These are phyloP conservation scores for Tadarida brasiliensis DNA, from an alignment of 2,797 vertebrate species.

Conservation along the genomic window DNA sequence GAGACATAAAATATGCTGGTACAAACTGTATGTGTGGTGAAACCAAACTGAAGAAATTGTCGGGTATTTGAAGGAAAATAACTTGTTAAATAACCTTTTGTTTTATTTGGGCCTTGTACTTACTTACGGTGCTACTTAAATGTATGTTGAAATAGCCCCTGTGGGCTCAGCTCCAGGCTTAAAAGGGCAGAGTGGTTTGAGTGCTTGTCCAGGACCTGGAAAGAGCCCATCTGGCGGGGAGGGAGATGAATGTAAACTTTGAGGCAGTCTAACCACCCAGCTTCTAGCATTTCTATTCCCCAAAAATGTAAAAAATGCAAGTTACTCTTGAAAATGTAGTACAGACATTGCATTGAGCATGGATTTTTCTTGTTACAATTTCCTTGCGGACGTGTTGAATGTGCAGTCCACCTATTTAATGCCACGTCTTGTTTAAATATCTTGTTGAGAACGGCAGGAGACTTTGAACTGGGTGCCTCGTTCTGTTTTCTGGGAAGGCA, in stretches of 20 bases:
- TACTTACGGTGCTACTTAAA: constrained; percentile 50
- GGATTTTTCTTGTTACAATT: not conserved
- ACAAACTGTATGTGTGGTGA: not conserved
- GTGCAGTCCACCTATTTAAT: not conserved
- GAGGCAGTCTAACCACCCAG: constrained; percentile 41
- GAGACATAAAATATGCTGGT: constrained; percentile 7
- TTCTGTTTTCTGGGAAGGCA: constrained; percentile 52
- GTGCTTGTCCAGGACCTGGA: constrained; percentile 19
- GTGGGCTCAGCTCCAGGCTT: constrained; percentile 30
- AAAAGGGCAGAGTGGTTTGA: constrained; percentile 37
- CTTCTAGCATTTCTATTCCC: constrained; percentile 2
- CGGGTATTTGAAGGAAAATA: constrained; percentile 26
- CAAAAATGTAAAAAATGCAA: constrained; percentile 54
- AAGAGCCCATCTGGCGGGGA: constrained; percentile 13
- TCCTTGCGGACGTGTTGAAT: not conserved
- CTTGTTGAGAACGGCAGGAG: constrained; percentile 2
- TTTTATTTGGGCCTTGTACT: constrained; percentile 19
- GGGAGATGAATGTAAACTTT: constrained; percentile 63
- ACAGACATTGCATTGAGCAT: not conserved
- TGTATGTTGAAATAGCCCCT: constrained; percentile 31
- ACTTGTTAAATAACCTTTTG: constrained; percentile 32
- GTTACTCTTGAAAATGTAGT: constrained; percentile 11
- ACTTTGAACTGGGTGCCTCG: constrained; percentile 11
- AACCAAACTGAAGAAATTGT: not conserved
- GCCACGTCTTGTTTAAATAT: constrained; percentile 43